Evolutionary conservation across 2,888 invertebrate species (phyloP).

Genomic region (Apamea monoglypha): DNA sequence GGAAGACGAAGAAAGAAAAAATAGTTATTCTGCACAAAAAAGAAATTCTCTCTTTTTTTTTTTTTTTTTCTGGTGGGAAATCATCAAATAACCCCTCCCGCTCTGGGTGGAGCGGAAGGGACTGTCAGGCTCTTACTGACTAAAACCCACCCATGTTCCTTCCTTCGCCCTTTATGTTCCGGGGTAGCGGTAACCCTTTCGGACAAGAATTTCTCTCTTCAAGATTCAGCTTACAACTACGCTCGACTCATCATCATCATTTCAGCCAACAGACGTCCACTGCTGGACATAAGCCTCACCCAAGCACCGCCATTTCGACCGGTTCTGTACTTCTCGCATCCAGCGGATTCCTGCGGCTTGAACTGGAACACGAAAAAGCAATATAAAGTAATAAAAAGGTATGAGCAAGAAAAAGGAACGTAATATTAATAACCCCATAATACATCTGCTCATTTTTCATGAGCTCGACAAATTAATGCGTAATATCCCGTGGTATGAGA

Average conservation of each 20-base stretch:
- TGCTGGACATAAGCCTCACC: neutral
- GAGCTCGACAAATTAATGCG: conserved; percentile 58
- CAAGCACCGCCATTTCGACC: neutral
- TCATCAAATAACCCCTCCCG: too few species aligned
- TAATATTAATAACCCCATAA: conserved; percentile 38
- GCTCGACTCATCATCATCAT: neutral
- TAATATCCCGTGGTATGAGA: conserved; percentile 64
- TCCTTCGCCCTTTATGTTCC: too few species aligned
- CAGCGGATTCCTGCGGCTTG: neutral
- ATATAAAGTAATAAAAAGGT: neutral
- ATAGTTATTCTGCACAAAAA: neutral
- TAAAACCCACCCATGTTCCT: too few species aligned
- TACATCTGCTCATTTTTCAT: conserved; percentile 45
- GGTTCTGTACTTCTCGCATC: neutral
- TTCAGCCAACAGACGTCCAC: neutral
- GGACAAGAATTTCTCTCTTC: neutral
- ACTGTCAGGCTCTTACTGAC: too few species aligned
- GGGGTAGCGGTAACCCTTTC: too few species aligned
- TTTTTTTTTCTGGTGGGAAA: too few species aligned
- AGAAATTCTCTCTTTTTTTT: neutral
- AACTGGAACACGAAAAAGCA: neutral
- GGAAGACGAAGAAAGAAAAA: neutral
- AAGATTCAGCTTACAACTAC: neutral
- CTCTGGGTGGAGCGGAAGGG: too few species aligned
- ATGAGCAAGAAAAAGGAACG: neutral